These are phyloP conservation scores for Hemicrepidius hirtus DNA, from an alignment of 2,888 invertebrate genomes.

Conservation along the genomic window DNA sequence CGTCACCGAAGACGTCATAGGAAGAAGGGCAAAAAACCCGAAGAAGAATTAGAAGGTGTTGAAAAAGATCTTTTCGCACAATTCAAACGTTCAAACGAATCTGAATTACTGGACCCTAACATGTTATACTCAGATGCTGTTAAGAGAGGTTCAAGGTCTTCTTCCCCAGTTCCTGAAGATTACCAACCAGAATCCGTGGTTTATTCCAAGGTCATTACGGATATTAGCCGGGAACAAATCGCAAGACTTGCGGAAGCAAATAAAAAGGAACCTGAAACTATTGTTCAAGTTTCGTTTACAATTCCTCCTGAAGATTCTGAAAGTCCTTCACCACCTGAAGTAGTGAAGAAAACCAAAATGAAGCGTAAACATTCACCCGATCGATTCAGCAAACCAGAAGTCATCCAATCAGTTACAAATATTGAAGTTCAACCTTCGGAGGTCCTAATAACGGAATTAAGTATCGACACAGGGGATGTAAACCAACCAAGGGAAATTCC, in stretches of 20 bases:
- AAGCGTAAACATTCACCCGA: conserved; percentile 1
- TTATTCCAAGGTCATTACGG: conserved; percentile 64
- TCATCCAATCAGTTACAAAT: conserved; percentile 31
- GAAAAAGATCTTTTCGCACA: conserved; percentile 60
- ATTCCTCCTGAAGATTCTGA: conserved; percentile 33
- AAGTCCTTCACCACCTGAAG: conserved; percentile 9
- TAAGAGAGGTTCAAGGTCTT: conserved; percentile 62
- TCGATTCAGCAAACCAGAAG: not conserved
- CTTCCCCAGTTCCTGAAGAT: conserved; percentile 60
- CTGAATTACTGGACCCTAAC: conserved; percentile 59
- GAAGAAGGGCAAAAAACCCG: conserved; percentile 58
- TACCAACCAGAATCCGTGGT: conserved; percentile 58
- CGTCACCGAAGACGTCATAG: conserved; percentile 53
- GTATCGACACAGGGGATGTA: conserved; percentile 32
- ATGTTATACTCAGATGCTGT: conserved; percentile 66
- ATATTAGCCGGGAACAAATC: conserved; percentile 62
- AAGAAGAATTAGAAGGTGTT: conserved; percentile 54
- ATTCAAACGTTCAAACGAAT: conserved; percentile 62
- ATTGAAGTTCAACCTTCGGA: conserved; percentile 44
- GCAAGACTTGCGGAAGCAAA: conserved; percentile 54
- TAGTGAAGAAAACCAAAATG: not conserved
- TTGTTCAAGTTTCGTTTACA: conserved; percentile 35
- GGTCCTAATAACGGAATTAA: conserved; percentile 39
- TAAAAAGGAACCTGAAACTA: conserved; percentile 36
- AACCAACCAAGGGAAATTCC: conserved; percentile 16